Evolutionary conservation across 2,888 invertebrate species (phyloP).

Genomic region (Oligia fasciuncula): DNA sequence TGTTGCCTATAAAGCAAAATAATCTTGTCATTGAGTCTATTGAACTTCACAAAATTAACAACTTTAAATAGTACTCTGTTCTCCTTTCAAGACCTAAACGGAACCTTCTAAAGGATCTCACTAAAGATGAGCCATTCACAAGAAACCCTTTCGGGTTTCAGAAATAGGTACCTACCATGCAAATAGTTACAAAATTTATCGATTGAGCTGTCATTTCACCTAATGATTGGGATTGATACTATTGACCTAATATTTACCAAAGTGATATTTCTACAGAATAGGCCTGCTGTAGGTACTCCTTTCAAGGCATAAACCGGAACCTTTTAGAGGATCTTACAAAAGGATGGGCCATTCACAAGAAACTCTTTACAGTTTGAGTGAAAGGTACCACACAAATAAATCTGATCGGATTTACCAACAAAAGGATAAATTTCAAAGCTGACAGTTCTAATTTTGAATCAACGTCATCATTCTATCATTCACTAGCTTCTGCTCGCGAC

Average conservation of each 20-base stretch:
- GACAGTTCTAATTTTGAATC: conserved; percentile 9
- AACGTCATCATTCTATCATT: background rate
- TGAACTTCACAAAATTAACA: background rate
- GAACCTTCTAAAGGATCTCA: background rate
- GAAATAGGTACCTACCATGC: background rate
- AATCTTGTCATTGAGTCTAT: background rate
- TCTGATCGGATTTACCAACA: background rate
- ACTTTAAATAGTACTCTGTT: no score
- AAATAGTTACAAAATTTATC: background rate
- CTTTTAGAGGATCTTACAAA: background rate
- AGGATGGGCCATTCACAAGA: background rate
- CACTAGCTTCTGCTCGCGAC: no score
- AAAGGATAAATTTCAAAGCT: conserved; percentile 14
- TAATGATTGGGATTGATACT: background rate
- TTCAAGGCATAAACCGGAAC: background rate
- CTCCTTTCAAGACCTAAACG: background rate
- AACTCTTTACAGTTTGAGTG: background rate
- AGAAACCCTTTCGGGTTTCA: no score
- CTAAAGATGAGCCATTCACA: background rate
- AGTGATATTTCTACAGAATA: background rate
- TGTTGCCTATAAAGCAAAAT: background rate
- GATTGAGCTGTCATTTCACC: background rate
- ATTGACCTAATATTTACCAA: no score
- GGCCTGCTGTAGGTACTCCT: background rate
- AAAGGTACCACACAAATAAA: background rate